These are phyloP conservation scores for Rhinopomastus cyanomelas DNA, from an alignment of 2,113 vertebrate species.

Conservation along the genomic window DNA sequence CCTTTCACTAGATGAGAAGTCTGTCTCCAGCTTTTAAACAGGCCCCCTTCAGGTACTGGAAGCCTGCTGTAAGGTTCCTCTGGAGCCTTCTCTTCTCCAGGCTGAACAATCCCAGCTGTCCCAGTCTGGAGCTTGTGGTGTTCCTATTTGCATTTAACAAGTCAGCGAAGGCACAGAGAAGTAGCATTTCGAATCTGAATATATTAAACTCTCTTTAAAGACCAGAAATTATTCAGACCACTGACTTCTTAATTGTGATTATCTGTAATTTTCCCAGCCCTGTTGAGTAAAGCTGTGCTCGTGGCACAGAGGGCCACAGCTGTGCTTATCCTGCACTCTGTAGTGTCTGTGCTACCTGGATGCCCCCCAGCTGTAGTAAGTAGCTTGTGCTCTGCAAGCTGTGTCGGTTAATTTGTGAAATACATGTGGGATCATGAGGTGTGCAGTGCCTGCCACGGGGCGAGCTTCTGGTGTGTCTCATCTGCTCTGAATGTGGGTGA, in stretches of 20 bases:
- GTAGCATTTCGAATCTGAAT: fast-evolving
- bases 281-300: fast-evolving
- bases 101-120: no score
- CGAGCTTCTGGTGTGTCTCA: fast-evolving
- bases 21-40: no score
- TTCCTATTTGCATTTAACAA: not conserved
- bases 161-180: fast-evolving
- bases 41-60: no score
- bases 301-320: fast-evolving
- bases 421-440: fast-evolving
- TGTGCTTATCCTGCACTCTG: fast-evolving
- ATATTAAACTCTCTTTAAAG: fast-evolving
- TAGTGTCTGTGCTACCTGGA: fast-evolving
- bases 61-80: no score
- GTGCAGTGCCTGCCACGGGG: fast-evolving
- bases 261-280: fast-evolving
- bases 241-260: fast-evolving
- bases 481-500: fast-evolving
- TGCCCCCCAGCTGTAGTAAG: fast-evolving
- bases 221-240: fast-evolving
- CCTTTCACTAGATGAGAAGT: no score
- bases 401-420: fast-evolving
- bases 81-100: no score
- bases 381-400: not conserved
- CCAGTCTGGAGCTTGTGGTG: no score